Percentiles rank a stretch among this genome's conserved stretches.
These are phyloP conservation scores for Hydrotaea cyrtoneurina DNA, from an alignment of 2,888 invertebrate genomes.

Conservation along the genomic window DNA sequence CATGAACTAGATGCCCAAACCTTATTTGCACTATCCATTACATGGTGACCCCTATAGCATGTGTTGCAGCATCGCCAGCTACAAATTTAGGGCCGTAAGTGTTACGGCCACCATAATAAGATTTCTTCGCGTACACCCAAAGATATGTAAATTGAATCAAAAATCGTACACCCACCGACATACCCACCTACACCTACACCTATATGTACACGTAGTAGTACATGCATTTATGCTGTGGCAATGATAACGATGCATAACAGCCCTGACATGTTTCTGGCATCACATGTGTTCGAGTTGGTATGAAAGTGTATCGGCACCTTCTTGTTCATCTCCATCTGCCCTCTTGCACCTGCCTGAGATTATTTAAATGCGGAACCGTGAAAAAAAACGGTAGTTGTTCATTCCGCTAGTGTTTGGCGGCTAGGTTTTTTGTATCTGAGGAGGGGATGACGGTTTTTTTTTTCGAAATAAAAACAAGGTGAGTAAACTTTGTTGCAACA, in stretches of 20 bases:
- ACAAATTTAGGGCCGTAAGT: background rate
- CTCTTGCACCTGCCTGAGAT: constrained; percentile 15
- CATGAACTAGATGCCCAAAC: too few relatives aligned
- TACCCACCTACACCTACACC: too few relatives aligned
- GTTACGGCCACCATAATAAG: constrained; percentile 6
- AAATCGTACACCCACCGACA: background rate
- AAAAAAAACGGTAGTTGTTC: constrained; percentile 14
- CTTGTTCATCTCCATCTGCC: background rate
- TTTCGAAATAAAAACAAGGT: background rate
- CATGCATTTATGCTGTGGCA: background rate
- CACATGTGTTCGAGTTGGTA: background rate
- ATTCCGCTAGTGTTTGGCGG: background rate
- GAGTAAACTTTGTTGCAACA: background rate
- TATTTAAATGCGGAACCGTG: constrained; percentile 8
- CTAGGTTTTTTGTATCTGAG: background rate
- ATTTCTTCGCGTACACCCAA: background rate
- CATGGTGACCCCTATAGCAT: too few relatives aligned
- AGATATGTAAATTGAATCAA: constrained; percentile 9
- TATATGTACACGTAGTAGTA: background rate
- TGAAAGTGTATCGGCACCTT: background rate
- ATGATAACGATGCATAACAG: constrained; percentile 30
- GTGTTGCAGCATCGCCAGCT: too few relatives aligned
- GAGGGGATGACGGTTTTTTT: background rate
- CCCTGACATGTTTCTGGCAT: constrained; percentile 40
- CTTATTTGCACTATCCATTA: too few relatives aligned